Evolutionary conservation across 2,113 vertebrate species (phyloP).

Genomic region (Gadus chalcogrammus): DNA sequence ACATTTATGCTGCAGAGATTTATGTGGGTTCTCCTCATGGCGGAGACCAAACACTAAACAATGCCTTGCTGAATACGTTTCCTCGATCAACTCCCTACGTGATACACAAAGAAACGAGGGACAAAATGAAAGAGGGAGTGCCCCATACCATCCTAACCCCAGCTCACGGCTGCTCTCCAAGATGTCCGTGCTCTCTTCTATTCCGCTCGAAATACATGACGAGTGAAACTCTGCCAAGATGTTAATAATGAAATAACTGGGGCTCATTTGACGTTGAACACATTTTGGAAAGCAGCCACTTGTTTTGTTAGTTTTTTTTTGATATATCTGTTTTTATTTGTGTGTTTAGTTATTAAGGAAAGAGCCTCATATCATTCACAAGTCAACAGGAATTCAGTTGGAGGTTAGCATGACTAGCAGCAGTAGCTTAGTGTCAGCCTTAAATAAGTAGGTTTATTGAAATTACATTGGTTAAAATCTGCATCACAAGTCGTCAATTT

Average conservation of each 20-base stretch:
- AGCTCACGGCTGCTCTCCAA: slow-evolving; percentile 74
- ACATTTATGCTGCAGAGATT: slow-evolving; percentile 33
- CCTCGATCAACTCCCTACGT: slow-evolving; percentile 22
- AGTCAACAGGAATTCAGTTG: no score
- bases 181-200: slow-evolving; percentile 47
- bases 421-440: no score
- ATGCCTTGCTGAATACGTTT: slow-evolving; percentile 22
- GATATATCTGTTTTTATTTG: slow-evolving; percentile 71
- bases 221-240: neutral
- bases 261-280: slow-evolving; percentile 17
- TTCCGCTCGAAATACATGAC: slow-evolving; percentile 32
- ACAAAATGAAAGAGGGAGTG: slow-evolving; percentile 63
- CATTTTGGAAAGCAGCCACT: slow-evolving; percentile 73
- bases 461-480: no score
- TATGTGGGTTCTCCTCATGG: slow-evolving; percentile 20
- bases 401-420: no score
- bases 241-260: neutral
- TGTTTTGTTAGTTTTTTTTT: slow-evolving; percentile 66
- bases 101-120: slow-evolving; percentile 33
- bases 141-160: slow-evolving; percentile 75
- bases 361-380: slow-evolving; percentile 75
- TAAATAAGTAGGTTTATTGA: no score
- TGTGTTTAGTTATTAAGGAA: slow-evolving; percentile 67
- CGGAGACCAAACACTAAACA: slow-evolving; percentile 17
- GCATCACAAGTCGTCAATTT: no score